Conservation (phyloP, 2,113 vertebrate species). For the Ptychochromis oligacanthus region DNA sequence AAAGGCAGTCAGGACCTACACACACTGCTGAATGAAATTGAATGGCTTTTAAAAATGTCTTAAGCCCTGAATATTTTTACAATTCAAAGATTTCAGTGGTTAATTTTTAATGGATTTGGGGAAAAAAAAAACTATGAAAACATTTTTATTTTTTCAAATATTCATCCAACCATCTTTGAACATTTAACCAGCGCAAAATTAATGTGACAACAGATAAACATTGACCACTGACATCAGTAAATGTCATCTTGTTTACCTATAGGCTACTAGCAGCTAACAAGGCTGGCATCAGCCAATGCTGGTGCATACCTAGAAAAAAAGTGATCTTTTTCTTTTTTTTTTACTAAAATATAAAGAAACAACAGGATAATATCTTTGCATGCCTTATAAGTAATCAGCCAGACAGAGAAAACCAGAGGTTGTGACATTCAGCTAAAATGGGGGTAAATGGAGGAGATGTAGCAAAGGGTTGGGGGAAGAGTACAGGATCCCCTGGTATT, state of each 20-base stretch:
- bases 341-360: neutral
- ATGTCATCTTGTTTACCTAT: neutral
- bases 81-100: too few species aligned
- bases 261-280: neutral
- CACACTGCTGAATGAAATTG: too few species aligned
- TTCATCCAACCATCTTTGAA: neutral
- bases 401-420: neutral
- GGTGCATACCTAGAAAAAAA: neutral
- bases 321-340: neutral
- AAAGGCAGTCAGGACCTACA: too few species aligned
- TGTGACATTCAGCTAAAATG: slow-evolving; percentile 14
- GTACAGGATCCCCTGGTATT: slow-evolving; percentile 54
- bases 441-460: slow-evolving; percentile 32
- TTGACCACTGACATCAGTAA: neutral
- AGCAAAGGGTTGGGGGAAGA: slow-evolving; percentile 35
- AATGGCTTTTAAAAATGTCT: too few species aligned
- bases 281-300: too few species aligned
- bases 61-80: too few species aligned
- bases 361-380: neutral
- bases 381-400: neutral
- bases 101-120: too few species aligned
- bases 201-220: neutral
- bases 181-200: too few species aligned
- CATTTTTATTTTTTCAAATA: neutral
- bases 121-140: neutral